Conservation (phyloP, 2,113 vertebrate genomes). For the Paradisaea rubra region DNA sequence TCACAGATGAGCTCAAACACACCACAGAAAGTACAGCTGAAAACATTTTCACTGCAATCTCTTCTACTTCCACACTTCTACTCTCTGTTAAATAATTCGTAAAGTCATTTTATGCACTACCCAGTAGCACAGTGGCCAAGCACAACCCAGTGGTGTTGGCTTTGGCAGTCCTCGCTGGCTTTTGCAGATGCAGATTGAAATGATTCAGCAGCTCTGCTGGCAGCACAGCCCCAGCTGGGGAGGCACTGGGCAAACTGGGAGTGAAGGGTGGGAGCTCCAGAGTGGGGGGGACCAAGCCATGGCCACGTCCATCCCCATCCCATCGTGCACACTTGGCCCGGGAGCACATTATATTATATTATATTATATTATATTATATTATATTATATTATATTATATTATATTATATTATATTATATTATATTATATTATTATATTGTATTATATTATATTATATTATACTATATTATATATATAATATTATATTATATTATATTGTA, state of each 20-base stretch:
- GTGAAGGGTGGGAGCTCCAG: not conserved
- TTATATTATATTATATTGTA: too few species aligned
- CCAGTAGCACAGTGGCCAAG: not conserved
- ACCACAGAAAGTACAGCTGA: not conserved
- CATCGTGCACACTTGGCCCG: fast-evolving
- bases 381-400: too few species aligned
- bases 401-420: too few species aligned
- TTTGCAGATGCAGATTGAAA: not conserved
- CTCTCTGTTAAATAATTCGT: not conserved
- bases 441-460: too few species aligned
- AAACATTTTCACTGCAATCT: fast-evolving
- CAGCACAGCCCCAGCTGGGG: not conserved
- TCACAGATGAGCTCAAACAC: not conserved
- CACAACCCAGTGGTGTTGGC: not conserved
- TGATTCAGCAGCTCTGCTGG: not conserved
- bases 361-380: not conserved
- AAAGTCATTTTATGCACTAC: not conserved
- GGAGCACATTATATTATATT: too few species aligned
- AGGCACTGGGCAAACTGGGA: not conserved
- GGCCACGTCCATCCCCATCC: fast-evolving
- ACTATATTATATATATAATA: too few species aligned
- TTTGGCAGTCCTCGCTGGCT: not conserved
- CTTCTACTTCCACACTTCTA: not conserved
- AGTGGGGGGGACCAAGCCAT: not conserved
- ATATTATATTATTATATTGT: too few species aligned